Base-by-base conservation (phyloP, 2,888 invertebrate genomes). In the Melanchra persicariae region DNA sequence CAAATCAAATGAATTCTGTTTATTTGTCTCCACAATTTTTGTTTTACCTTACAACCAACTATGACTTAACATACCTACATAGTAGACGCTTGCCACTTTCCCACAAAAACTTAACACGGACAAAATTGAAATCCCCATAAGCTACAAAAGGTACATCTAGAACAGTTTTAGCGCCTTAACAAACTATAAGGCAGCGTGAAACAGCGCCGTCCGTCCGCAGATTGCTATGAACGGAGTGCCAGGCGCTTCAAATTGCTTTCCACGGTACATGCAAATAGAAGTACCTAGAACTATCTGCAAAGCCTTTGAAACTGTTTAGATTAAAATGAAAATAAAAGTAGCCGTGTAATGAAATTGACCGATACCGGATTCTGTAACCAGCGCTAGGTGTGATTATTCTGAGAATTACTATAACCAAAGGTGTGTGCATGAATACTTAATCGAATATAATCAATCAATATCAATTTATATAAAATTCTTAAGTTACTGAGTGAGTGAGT, bases 211-310 rank as follows among this genome's bases (percentile, higher is more conserved):
- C 79, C 77, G 81, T 78, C 72, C 74, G 65, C 82, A 87, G 84
- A 83, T 86, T 86, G 84, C 86, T 87, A 85, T 85, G 78, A 87
- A 79, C 77, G 64, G 54, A 77, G 75, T 70, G 77, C 71, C 83
- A 85, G 86, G 81, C 88, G 84, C 71, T 85, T 84, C 77, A 83
- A 88, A 87, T 88, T 86, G 85, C 85, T 85, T 87, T 84, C 80
- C 71, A 77, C 66, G 55, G 60, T 77, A 75, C 64, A 74, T 66
- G 71, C 74, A 78, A 74, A 78, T 72, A 67, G 66, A 69, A 78
- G 60, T 70, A n/a, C n/a, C n/a, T n/a, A 63, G 66, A 71, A 78
- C 70, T 70, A 57, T 70, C 58, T 58, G 24, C 51, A 60, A 70
- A 68, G 64, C 63, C 58, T 83, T 79, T 73, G 70, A 71, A 12